Percentiles rank a stretch among this genome's conserved stretches.
phyloP scores from a whole-genome alignment of 1,140 invertebrate species.

The Listronotus oregonensis region DNA sequence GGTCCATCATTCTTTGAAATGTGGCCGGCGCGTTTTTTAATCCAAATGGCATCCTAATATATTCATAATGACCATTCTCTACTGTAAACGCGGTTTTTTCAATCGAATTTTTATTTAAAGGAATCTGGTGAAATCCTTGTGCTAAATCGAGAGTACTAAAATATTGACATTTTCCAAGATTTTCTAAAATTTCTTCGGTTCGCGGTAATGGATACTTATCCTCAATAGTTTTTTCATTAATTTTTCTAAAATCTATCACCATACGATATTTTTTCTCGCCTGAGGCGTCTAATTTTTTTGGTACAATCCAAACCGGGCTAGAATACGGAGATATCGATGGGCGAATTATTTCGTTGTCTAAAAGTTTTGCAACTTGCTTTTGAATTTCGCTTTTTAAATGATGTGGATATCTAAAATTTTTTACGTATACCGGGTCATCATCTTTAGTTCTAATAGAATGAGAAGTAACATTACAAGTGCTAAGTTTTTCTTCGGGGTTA shows the following conservation, averaged over 20 bases:
- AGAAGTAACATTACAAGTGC: slow-evolving; percentile 1
- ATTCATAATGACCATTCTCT: slow-evolving; percentile 36
- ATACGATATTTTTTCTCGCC: slow-evolving; percentile 33
- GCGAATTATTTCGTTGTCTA: slow-evolving; percentile 3
- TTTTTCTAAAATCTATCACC: background rate
- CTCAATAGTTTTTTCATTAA: slow-evolving; percentile 38
- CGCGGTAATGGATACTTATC: slow-evolving; percentile 40
- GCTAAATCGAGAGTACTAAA: slow-evolving; percentile 46
- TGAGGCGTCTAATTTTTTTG: slow-evolving; percentile 22
- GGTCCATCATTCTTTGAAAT: slow-evolving; percentile 32
- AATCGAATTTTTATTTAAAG: slow-evolving; percentile 22
- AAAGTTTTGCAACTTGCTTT: slow-evolving; percentile 7
- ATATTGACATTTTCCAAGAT: slow-evolving; percentile 52
- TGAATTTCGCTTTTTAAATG: slow-evolving; percentile 12
- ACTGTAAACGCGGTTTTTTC: slow-evolving; percentile 30
- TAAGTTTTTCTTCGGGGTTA: slow-evolving; percentile 11
- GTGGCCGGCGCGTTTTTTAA: slow-evolving; percentile 29
- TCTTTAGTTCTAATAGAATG: slow-evolving; percentile 14
- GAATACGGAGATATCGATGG: slow-evolving; percentile 13
- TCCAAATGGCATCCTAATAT: slow-evolving; percentile 37
- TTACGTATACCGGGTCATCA: background rate
- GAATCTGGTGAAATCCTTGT: slow-evolving; percentile 28
- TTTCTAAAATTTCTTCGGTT: slow-evolving; percentile 48
- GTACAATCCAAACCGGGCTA: slow-evolving; percentile 7
- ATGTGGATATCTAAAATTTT: background rate